phyloP scores from a whole-genome alignment of 2,797 vertebrate genomes.

The Xenopus petersii region DNA sequence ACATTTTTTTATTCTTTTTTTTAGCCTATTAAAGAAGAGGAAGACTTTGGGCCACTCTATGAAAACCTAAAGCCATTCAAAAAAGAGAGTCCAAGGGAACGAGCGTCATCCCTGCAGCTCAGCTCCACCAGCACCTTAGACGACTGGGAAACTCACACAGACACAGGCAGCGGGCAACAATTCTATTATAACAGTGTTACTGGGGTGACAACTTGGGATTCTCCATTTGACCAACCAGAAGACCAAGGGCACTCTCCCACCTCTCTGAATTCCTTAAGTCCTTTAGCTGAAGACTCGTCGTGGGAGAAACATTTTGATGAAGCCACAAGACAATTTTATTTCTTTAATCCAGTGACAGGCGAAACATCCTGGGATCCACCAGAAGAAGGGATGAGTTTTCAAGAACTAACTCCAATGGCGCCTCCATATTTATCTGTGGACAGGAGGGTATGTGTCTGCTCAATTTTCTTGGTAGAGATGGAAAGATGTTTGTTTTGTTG shows the following conservation, averaged over 20 bases:
- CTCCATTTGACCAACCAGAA: conserved; percentile 62
- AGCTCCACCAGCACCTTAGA: conserved; percentile 39
- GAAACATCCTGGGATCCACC: conserved; percentile 77
- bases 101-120: conserved; percentile 31
- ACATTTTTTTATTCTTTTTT: not conserved
- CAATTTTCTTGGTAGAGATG: not conserved
- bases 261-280: conserved; percentile 55
- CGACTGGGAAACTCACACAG: conserved; percentile 79
- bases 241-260: conserved; percentile 56
- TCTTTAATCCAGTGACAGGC: conserved; percentile 74
- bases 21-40: conserved; percentile 24
- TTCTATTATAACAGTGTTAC: conserved; percentile 83
- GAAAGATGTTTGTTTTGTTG: no score
- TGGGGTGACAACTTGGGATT: conserved; percentile 88
- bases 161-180: conserved; percentile 70
- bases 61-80: conserved; percentile 73
- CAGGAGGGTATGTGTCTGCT: conserved; percentile 69
- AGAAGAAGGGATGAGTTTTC: conserved; percentile 50
- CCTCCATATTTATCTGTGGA: conserved; percentile 45
- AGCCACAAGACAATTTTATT: conserved; percentile 72
- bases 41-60: conserved; percentile 62
- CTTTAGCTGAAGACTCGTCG: conserved; percentile 54
- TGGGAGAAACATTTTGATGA: conserved; percentile 80
- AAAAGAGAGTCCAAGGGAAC: conserved; percentile 23
- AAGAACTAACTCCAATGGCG: conserved; percentile 63